These are phyloP conservation scores for Lamprologus callipterus DNA, from an alignment of 2,113 vertebrate species.

Conservation along the genomic window DNA sequence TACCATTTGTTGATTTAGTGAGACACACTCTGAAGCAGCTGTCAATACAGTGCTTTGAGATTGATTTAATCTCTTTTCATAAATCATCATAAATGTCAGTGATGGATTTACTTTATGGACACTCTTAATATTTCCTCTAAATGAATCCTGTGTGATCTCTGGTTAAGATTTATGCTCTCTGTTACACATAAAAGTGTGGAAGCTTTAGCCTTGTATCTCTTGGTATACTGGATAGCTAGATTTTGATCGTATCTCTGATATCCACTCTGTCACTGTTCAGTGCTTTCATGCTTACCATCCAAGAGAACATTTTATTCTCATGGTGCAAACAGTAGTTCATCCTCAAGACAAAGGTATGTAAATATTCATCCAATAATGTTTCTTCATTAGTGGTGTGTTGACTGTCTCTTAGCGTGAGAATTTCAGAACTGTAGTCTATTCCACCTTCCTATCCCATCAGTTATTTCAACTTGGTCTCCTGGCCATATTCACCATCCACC, in stretches of 20 bases:
- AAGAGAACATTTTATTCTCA: neutral
- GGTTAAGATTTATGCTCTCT: neutral
- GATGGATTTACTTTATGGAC: neutral
- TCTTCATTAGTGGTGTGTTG: neutral
- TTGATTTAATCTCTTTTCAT: neutral
- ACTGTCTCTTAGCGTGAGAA: neutral
- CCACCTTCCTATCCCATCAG: neutral
- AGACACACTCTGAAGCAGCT: neutral
- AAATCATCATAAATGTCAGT: neutral
- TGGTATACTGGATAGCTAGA: neutral
- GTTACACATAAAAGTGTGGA: neutral
- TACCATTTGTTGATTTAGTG: neutral
- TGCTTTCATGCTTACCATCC: neutral
- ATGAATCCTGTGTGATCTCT: neutral
- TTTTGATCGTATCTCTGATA: constrained; percentile 2
- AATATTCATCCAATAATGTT: constrained; percentile 1
- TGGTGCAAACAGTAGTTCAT: neutral
- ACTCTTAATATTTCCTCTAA: neutral
- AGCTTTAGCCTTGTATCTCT: neutral
- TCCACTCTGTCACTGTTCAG: neutral
- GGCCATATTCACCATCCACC: constrained; percentile 37
- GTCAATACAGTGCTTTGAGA: neutral
- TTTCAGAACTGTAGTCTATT: constrained; percentile 23
- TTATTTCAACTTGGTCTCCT: constrained; percentile 9
- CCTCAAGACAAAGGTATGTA: neutral